Evolutionary conservation across 2,113 vertebrate genomes (phyloP).

Genomic region (Pungitius pungitius): DNA sequence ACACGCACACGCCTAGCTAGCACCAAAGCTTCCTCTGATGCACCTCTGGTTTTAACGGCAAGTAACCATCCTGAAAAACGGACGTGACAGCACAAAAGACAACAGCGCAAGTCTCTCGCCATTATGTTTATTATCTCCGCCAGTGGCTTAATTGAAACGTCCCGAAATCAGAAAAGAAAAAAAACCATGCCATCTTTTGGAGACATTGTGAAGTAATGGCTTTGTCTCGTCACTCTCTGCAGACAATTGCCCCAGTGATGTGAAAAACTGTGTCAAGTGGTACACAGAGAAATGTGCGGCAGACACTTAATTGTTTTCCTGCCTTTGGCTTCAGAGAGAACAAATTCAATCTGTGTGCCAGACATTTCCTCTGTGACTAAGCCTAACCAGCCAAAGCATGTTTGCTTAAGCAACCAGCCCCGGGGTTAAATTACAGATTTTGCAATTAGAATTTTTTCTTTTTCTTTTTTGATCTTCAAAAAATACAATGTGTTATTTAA

Average conservation of each 20-base stretch:
- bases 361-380: constrained; percentile 81
- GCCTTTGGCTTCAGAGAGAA: constrained; percentile 81
- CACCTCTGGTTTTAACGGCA: constrained; percentile 61
- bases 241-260: constrained; percentile 82
- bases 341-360: constrained; percentile 82
- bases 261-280: constrained; percentile 84
- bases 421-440: constrained; percentile 83
- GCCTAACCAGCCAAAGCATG: constrained; percentile 82
- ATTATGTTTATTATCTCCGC: constrained; percentile 78
- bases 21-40: constrained; percentile 52
- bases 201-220: constrained; percentile 78
- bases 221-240: constrained; percentile 78
- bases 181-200: constrained; percentile 76
- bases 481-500: constrained; percentile 85
- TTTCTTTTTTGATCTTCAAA: constrained; percentile 64
- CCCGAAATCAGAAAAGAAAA: constrained; percentile 77
- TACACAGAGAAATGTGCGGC: constrained; percentile 77
- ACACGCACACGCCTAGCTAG: constrained; percentile 14
- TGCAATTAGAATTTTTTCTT: constrained; percentile 83
- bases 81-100: constrained; percentile 68
- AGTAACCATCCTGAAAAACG: constrained; percentile 49
- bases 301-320: constrained; percentile 85
- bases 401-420: constrained; percentile 84
- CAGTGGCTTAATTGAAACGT: constrained; percentile 83
- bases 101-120: constrained; percentile 67